These are phyloP conservation scores for Fregata magnificens DNA, from an alignment of 2,113 vertebrate species.

Conservation along the genomic window DNA sequence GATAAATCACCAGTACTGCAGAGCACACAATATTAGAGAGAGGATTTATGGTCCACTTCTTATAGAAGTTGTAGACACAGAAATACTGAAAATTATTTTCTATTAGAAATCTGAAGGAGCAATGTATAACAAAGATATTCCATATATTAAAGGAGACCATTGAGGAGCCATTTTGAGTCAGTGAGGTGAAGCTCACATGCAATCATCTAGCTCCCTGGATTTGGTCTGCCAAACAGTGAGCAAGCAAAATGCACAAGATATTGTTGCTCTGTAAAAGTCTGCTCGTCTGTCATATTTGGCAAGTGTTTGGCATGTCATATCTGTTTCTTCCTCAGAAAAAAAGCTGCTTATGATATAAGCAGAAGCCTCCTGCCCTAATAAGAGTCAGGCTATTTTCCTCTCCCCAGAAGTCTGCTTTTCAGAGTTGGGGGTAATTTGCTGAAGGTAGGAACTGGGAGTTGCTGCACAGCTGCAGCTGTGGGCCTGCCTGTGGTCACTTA, in stretches of 20 bases:
- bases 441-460: background rate
- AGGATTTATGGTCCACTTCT: background rate
- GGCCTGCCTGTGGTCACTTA: background rate
- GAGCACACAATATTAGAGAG: background rate
- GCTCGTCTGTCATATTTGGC: constrained; percentile 34
- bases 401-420: background rate
- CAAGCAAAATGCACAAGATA: constrained; percentile 13
- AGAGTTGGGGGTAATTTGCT: background rate
- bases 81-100: background rate
- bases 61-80: background rate
- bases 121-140: background rate
- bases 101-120: background rate
- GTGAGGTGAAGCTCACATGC: background rate
- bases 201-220: background rate
- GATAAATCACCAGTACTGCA: background rate
- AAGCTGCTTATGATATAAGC: background rate
- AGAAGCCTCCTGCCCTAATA: background rate
- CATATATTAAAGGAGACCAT: background rate
- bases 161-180: background rate
- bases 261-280: background rate
- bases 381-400: background rate
- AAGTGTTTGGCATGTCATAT: background rate
- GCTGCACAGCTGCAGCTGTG: background rate
- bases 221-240: background rate
- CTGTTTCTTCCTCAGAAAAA: background rate